Evolutionary conservation across 1,140 invertebrate genomes (phyloP), one percentile per base, ranked within the genome.

Genomic region (Caerostris extrusa): DNA sequence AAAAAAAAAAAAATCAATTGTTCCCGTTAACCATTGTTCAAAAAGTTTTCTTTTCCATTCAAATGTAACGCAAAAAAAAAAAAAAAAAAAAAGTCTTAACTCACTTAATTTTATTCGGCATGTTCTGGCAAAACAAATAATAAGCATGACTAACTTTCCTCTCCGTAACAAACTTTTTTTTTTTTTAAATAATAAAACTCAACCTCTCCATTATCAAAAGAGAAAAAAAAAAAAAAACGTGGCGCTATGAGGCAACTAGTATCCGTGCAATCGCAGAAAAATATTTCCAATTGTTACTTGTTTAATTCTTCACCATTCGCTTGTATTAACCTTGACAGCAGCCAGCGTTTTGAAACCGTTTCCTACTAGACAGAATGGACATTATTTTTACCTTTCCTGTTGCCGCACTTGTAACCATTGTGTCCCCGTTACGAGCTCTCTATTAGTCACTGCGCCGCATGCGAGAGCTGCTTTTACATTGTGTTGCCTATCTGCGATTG

Each of bases 361-460:
- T 88, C 86, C 86, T 88, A 88, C 86, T 88, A 88, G 86, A 88
- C 86, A 88, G 86, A 88, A 88, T 88, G 60, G 86, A 50, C 14
- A 64, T 61, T 88, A 88, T 64, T 88, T 88, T 88, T 67, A 19
- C 17, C 86, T 64, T 88, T 88, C 86, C 86, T 53, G 86, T 53
- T 88, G n/a, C 7, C 19, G 58, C 86, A 64, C 61, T 67, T 88
- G 86, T 64, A 61, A 67, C 86, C 61, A 88, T 88, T 88, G 71
- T 81, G 61, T 88, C 56, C 50, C 86, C 17, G 50, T 64, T 77
- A 77, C n/a, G 71, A 17, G 61, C 17, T 64, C 61, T 64, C 61
- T 53, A 50, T 77, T 77, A 77, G 71, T 77, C 71, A 77, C 19
- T 34, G 0, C 34, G 34, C 34, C 34, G 34, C 34, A 34, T 34